Percentiles rank a stretch among this genome's conserved stretches.
phyloP scores from a whole-genome alignment of 2,888 invertebrate species.

The Electrophaes corylata region DNA sequence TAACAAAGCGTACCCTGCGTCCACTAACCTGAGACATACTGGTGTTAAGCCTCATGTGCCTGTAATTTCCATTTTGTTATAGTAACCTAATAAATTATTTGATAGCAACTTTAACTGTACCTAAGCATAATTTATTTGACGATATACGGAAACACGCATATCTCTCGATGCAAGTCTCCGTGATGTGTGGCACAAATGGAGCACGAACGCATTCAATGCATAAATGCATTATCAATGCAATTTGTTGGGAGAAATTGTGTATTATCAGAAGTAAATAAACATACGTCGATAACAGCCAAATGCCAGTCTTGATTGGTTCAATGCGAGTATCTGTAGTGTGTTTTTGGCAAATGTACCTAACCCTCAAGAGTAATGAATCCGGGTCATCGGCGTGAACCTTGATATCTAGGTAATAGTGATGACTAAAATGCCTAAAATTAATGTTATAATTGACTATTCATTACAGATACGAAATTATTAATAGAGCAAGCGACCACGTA shows the following conservation, averaged over 20 bases:
- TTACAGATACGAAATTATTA: too few species aligned
- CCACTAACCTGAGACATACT: too few species aligned
- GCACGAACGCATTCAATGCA: slow-evolving; percentile 27
- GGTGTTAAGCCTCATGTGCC: too few species aligned
- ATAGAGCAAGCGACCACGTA: too few species aligned
- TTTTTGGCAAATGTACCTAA: neutral
- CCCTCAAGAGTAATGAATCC: neutral
- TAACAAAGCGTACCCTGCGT: too few species aligned
- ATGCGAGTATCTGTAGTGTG: neutral
- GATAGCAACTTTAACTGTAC: too few species aligned
- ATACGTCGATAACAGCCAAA: slow-evolving; percentile 7
- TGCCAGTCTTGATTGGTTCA: neutral
- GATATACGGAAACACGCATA: neutral
- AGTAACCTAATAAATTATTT: too few species aligned
- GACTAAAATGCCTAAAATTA: too few species aligned
- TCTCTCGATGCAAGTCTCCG: slow-evolving; percentile 20
- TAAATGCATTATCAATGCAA: slow-evolving; percentile 13
- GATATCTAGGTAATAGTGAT: too few species aligned
- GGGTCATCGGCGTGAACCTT: neutral
- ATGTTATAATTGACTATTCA: too few species aligned
- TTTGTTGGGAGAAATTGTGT: slow-evolving; percentile 13
- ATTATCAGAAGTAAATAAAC: slow-evolving; percentile 1
- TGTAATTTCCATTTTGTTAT: too few species aligned
- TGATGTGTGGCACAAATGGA: slow-evolving; percentile 33
- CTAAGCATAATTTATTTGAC: neutral